Percentiles rank a stretch among this genome's conserved stretches.
phyloP scores from a whole-genome alignment of 2,888 invertebrate species.

The Nudaria mundana region DNA sequence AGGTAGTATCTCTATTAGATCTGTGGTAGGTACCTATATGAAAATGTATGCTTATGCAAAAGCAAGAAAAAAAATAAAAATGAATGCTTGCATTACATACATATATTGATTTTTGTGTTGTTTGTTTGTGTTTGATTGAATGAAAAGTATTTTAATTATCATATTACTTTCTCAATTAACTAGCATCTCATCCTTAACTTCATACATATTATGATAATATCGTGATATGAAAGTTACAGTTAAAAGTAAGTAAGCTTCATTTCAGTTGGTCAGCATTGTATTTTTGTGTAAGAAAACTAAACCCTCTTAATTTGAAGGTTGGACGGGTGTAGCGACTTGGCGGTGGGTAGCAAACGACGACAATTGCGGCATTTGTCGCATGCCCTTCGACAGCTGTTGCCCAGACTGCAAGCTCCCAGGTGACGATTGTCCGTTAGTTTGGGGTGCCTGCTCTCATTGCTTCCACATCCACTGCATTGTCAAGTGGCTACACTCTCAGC shows the following conservation, averaged over 20 bases:
- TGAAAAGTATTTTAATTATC: neutral
- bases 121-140: neutral
- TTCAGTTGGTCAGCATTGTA: neutral
- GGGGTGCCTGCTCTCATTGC: constrained; percentile 99
- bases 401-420: constrained; percentile 98
- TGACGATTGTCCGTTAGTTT: constrained; percentile 98
- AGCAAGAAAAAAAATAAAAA: too few species aligned
- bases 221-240: constrained; percentile 82
- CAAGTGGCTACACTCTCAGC: constrained; percentile 98
- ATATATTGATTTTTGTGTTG: neutral
- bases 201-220: constrained; percentile 19
- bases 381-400: constrained; percentile 99
- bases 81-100: too few species aligned
- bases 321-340: constrained; percentile 99
- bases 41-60: too few species aligned
- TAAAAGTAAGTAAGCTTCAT: constrained; percentile 73
- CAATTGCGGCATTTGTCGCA: constrained; percentile 99
- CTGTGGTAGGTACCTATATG: too few species aligned
- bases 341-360: constrained; percentile 99
- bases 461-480: constrained; percentile 99
- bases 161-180: too few species aligned
- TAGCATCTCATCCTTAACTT: too few species aligned
- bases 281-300: constrained; percentile 2
- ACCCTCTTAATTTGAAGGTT: constrained; percentile 77
- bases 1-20: too few species aligned